phyloP scores from a whole-genome alignment of 2,113 vertebrate species.

The Thymallus thymallus region DNA sequence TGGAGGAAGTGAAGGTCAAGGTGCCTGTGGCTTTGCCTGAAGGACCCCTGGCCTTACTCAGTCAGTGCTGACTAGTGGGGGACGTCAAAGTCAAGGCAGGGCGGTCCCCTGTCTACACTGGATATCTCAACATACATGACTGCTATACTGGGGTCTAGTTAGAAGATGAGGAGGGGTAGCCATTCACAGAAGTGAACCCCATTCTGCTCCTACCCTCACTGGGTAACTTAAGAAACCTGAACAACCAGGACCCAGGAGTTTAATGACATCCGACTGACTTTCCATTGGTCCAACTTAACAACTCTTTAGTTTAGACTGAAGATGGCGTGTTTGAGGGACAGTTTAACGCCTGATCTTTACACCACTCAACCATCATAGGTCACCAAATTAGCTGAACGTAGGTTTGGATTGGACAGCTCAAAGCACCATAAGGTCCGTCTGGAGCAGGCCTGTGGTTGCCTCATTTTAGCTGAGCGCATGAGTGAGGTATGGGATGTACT shows the following conservation, averaged over 20 bases:
- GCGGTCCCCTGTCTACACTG: conserved; percentile 62
- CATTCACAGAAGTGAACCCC: conserved; percentile 12
- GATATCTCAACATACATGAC: conserved; percentile 30
- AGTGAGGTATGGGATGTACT: conserved; percentile 36
- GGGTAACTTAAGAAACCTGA: conserved; percentile 26
- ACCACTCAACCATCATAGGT: conserved; percentile 37
- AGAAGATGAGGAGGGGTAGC: conserved; percentile 26
- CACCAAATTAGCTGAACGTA: conserved; percentile 44
- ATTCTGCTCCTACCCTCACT: conserved; percentile 39
- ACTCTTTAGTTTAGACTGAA: conserved; percentile 26
- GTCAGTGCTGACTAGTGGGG: conserved; percentile 17
- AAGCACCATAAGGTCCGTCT: conserved; percentile 46
- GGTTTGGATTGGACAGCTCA: conserved; percentile 42
- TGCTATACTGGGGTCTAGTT: conserved; percentile 1
- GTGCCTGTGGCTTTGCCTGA: conserved; percentile 30
- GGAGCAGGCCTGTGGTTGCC: conserved; percentile 64
- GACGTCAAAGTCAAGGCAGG: conserved; percentile 42
- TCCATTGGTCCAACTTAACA: conserved; percentile 35
- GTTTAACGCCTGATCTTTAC: conserved; percentile 42
- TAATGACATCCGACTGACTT: conserved; percentile 23
- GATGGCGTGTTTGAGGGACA: conserved; percentile 38
- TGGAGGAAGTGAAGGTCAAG: background rate
- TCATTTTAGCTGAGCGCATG: conserved; percentile 52
- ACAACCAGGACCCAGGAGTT: conserved; percentile 7
- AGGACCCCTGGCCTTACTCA: conserved; percentile 13